Base-by-base conservation (phyloP, 1,140 invertebrate genomes). In the Drosophila eugracilis region DNA sequence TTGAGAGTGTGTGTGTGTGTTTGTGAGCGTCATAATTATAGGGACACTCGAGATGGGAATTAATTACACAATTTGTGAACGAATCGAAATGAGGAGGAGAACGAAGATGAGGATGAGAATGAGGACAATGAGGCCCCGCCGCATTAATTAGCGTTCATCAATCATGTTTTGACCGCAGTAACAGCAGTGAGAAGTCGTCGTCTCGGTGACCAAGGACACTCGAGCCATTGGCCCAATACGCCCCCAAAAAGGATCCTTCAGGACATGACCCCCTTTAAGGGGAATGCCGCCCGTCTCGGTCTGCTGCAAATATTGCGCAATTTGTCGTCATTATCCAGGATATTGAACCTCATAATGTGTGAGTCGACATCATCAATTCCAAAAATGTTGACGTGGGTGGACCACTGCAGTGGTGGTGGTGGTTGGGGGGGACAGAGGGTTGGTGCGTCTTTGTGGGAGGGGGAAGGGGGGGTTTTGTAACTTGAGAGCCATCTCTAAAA, bases 281-380 rank as follows among this genome's bases (percentile, higher is more conserved):
- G 48, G 21, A 30, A 47, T 47, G 32, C 21, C 15, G n/a, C 28
- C 47, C 34, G 28, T 14, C 19, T 19, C 17, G 22, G 62, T 77
- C 67, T 80, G 63, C 59, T 52, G 65, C 74, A 88, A 88, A 88
- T 88, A 88, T 89, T 78, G 79, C 84, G 84, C 85, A 88, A 88
- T 88, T 88, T 88, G 84, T 88, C 84, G 84, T 84, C 84, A 88
- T 88, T 88, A 88, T 88, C 62, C 84, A 79, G 84, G 72, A 88
- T 88, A 88, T 88, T 89, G 84, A 89, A 89, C 84, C 85, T 79
- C 72, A 88, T 84, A 85, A 79, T 89, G 79, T 74, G 66, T 74
- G 66, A 72, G 75, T 36, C 75, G 70, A 76, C 83, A 89, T 88
- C 84, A 89, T 88, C 84, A 88, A 89, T 88, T 88, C 37, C 72